Evolutionary conservation across 2,888 invertebrate species (phyloP), one percentile per base, ranked within the genome.

Genomic region (Tillus elongatus): DNA sequence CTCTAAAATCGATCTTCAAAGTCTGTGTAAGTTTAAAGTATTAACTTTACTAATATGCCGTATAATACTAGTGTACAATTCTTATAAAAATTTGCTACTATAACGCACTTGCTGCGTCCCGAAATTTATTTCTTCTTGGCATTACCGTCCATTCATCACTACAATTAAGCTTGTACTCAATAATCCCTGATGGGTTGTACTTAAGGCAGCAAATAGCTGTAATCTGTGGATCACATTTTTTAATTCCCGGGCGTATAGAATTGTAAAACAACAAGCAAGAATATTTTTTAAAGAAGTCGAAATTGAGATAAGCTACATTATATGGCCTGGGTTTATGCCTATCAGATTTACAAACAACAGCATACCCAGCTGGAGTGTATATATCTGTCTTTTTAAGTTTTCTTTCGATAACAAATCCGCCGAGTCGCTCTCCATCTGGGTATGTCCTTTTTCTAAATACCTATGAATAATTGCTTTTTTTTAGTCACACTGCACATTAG

Each of bases 261-360:
- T 24, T 24, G n/a, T 24, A 24, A 24, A 24, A 24, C 8, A n/a
- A 24, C n/a, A 24, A n/a, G 24, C 24, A 24, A 24, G 24, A 24
- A 24, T 24, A 24, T 24, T 24, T 24, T 24, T 24, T 24, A n/a
- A 24, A 24, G n/a, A 24, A 24, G 24, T 24, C 24, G 6, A 24
- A 24, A 24, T 6, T 24, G n/a, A 24, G 24, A n/a, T 24, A 24
- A 24, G 24, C n/a, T 24, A n/a, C 24, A 8, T 24, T n/a, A n/a
- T 24, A 24, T 24, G 24, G 24, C n/a, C 24, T n/a, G n/a, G 24
- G 24, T 24, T 24, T 24, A 24, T 24, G 24, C 24, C 24, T n/a
- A 24, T 6, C 24, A 24, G 24, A 24, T 24, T 24, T 24, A 24
- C 24, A 24, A 24, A 24, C n/a, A 24, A n/a, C 24, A 24, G n/a